Evolutionary conservation across 2,797 vertebrate genomes (phyloP), one percentile per base, ranked within the genome.

Genomic region (Chanos chanos): DNA sequence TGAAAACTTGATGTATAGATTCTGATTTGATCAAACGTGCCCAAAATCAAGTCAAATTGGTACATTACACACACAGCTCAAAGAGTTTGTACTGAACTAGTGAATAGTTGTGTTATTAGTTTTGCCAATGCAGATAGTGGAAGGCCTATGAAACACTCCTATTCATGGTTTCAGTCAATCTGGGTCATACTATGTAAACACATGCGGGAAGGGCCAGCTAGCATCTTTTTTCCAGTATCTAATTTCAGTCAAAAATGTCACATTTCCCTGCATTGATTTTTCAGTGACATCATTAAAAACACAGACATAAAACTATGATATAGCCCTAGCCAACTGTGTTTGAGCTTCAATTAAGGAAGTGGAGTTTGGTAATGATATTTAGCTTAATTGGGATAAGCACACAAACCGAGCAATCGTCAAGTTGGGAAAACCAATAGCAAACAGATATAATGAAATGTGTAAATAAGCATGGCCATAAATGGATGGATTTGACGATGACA

Each of bases 401-500:
- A 78, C 67, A 47, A 16, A 25, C 7, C 1, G 5, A 25, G 12
- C 39, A 33, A 28, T 51, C 4, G 10, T 19, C 13, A 30, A 45
- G 5, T 50, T 47, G 65, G 61, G 74, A 80, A 70, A 72, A 55
- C 28, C 12, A 36, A 71, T 18, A 24, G 48, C 62, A 67, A 68
- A 77, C 64, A 71, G 33, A 28, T 57, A 41, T 19, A 36, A 61
- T 81, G 70, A 80, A 18, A 50, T 70, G 54, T 18, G 70, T 71
- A 86, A 86, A 88, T 81, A 87, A 56, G 44, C 52, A 70, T 12
- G 47, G 1, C 51, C 33, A 77, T 86, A 82, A 85, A 86, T 40
- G 25, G n/a, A 8, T 55, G 40, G 33, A 54, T 59, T 18, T 39
- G 5, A 34, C 30, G 16, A 41, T 34, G 37, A 19, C 41, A 59